Conservation (phyloP, 2,113 vertebrate species). For the Sinocyclocheilus anshuiensis region DNA sequence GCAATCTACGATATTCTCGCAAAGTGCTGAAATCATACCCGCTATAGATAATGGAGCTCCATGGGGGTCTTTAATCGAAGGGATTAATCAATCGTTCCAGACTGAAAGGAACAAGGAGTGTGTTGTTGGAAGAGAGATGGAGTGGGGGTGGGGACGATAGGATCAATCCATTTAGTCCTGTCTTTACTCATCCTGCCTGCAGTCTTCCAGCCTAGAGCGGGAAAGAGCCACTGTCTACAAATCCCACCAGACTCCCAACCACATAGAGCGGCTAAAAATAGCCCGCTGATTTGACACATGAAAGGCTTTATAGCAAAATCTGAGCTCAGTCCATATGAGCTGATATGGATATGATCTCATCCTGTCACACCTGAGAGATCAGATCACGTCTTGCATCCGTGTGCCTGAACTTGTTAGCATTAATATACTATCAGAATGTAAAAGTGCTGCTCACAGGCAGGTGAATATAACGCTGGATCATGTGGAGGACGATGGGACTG, state of each 20-base stretch:
- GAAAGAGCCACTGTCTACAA: constrained; percentile 42
- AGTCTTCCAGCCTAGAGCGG: constrained; percentile 36
- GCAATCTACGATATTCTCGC: constrained; percentile 25
- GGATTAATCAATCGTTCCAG: constrained; percentile 51
- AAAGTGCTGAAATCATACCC: constrained; percentile 20
- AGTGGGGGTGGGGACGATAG: constrained; percentile 37
- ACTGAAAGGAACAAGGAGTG: constrained; percentile 10
- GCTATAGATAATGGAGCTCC: constrained; percentile 39
- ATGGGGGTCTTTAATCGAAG: constrained; percentile 44
- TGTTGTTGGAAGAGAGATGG: constrained; percentile 39
- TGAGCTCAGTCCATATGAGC: constrained; percentile 28
- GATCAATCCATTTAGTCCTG: constrained; percentile 55
- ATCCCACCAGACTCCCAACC: constrained; percentile 41
- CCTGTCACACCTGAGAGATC: constrained; percentile 24
- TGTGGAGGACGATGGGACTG: background rate
- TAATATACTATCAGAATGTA: background rate
- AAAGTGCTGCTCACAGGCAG: background rate
- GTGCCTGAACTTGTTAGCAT: background rate
- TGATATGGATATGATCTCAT: constrained; percentile 29
- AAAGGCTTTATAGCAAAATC: constrained; percentile 7
- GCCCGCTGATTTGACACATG: constrained; percentile 18
- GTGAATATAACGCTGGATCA: background rate
- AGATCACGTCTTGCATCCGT: background rate
- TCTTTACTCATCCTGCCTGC: constrained; percentile 46
- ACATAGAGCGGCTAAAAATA: constrained; percentile 39